A percentile compares a stretch with the other conserved stretches of the same genome.
phyloP scores from a whole-genome alignment of 30 jellyfish, hydroid and myxozoan species.

The Pseudorhiza aurosa region DNA sequence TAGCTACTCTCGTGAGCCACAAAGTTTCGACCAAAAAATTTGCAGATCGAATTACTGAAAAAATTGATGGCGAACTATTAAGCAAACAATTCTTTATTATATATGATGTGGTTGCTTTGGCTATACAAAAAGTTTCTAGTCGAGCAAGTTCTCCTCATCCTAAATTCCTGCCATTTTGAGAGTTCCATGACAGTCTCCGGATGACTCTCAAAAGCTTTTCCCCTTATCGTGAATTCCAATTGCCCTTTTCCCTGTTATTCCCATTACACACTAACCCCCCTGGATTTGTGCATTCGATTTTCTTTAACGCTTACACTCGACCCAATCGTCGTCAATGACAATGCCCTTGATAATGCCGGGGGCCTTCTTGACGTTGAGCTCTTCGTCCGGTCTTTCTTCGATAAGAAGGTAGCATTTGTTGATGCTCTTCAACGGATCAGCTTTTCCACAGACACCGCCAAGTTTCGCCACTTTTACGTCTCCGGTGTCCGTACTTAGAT shows the following conservation, averaged over 20 bases:
- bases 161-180: no score
- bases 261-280: background rate
- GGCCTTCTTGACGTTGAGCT: constrained; percentile 26
- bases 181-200: no score
- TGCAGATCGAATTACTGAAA: no score
- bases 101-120: no score
- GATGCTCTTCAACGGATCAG: constrained; percentile 56
- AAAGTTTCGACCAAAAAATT: no score
- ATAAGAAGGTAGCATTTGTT: constrained; percentile 66
- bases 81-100: no score
- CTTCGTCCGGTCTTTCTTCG: constrained; percentile 37
- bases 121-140: no score
- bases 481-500: constrained; percentile 60
- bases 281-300: background rate
- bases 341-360: constrained; percentile 79
- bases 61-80: no score
- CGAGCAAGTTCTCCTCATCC: no score
- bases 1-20: no score
- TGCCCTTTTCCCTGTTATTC: background rate
- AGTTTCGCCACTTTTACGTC: constrained; percentile 65
- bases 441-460: constrained; percentile 45
- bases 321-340: constrained; percentile 84
- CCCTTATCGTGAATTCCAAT: background rate
- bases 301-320: constrained; percentile 56
- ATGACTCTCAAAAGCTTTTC: background rate